These are phyloP conservation scores for Sabellastarte sp. DNA, from an alignment of 2,888 invertebrate species.

Conservation along the genomic window DNA sequence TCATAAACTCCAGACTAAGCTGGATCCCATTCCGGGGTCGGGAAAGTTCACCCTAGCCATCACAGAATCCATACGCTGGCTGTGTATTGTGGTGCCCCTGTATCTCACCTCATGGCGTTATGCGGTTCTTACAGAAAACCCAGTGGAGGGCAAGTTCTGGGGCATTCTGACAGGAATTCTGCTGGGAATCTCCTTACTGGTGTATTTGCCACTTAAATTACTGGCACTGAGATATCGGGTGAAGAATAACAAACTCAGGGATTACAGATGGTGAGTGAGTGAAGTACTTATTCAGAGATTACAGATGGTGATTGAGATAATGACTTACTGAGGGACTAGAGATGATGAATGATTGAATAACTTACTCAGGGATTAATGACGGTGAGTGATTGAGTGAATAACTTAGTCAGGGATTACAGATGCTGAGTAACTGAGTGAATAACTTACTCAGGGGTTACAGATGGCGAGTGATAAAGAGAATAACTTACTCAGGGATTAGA, in stretches of 20 bases:
- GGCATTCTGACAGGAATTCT: slow-evolving; percentile 12
- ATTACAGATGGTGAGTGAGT: slow-evolving; percentile 12
- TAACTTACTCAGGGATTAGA: too few relatives aligned
- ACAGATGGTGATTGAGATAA: not conserved
- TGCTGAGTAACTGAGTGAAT: too few relatives aligned
- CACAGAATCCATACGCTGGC: slow-evolving; percentile 17
- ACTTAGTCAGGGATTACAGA: too few relatives aligned
- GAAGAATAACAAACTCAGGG: slow-evolving; percentile 5
- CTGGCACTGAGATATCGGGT: slow-evolving; percentile 3
- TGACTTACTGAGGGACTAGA: too few relatives aligned
- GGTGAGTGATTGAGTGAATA: too few relatives aligned
- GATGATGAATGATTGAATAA: too few relatives aligned
- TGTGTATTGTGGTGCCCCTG: slow-evolving; percentile 8
- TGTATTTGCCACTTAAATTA: slow-evolving; percentile 23
- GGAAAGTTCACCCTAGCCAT: slow-evolving; percentile 1
- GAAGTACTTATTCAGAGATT: not conserved
- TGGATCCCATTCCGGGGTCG: slow-evolving; percentile 1
- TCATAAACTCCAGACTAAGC: not conserved
- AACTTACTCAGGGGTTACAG: too few relatives aligned
- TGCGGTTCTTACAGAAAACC: not conserved
- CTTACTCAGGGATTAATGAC: too few relatives aligned
- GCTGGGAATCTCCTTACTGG: slow-evolving; percentile 10
- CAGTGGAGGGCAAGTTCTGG: slow-evolving; percentile 16
- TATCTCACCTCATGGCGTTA: slow-evolving; percentile 18
- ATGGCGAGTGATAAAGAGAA: too few relatives aligned